Conservation (phyloP, 2,113 vertebrate species). For the Zonotrichia leucophrys region DNA sequence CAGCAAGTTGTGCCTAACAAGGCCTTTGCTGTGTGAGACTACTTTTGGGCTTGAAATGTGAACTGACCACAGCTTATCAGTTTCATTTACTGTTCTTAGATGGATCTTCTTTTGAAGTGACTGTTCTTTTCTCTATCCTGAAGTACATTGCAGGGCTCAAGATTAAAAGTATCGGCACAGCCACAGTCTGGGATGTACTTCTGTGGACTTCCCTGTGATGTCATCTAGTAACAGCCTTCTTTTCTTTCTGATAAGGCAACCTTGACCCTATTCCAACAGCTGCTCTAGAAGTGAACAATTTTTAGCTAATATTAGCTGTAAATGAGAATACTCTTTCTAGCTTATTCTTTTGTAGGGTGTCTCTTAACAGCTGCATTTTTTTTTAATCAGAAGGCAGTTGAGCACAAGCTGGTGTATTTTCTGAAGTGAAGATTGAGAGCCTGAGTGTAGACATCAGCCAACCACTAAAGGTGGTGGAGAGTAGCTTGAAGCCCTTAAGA, state of each 20-base stretch:
- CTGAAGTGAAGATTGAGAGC: not conserved
- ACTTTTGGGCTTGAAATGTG: not conserved
- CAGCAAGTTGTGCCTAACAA: not conserved
- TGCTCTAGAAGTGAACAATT: not conserved
- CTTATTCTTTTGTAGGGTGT: not conserved
- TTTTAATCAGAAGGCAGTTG: not conserved
- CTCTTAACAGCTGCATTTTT: not conserved
- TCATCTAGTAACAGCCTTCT: not conserved
- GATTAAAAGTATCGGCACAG: slow-evolving; percentile 7
- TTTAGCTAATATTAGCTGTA: not conserved
- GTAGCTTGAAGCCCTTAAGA: not conserved
- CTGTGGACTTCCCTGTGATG: not conserved
- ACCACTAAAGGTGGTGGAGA: not conserved
- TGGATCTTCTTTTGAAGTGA: slow-evolving; percentile 8
- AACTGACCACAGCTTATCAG: not conserved
- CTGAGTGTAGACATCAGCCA: not conserved
- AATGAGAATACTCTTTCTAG: not conserved
- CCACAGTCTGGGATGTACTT: not conserved
- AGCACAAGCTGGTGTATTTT: not conserved
- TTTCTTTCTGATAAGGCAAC: not conserved
- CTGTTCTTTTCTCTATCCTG: slow-evolving; percentile 6
- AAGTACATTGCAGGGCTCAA: not conserved
- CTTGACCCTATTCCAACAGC: not conserved
- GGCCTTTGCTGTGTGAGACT: not conserved
- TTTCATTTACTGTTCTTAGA: not conserved